Conservation (phyloP, 1,140 invertebrate genomes). For the Drosophila cardini region DNA sequence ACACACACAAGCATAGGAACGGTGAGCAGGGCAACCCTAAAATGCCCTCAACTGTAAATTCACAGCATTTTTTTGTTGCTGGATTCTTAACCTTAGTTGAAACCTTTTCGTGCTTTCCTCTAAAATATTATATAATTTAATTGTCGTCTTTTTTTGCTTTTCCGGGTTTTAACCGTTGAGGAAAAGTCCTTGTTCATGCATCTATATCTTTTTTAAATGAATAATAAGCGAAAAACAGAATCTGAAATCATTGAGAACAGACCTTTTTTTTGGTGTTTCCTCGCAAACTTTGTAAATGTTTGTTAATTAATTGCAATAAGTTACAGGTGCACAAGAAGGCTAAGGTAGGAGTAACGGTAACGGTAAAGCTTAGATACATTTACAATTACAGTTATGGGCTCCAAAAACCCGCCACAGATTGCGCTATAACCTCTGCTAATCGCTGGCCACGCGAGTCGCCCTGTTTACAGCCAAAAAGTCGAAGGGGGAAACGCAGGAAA, state of each 20-base stretch:
- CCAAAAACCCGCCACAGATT: neutral
- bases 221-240: slow-evolving; percentile 31
- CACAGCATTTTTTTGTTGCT: slow-evolving; percentile 27
- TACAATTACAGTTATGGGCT: neutral
- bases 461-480: slow-evolving; percentile 50
- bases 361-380: too few species aligned
- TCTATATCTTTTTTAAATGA: slow-evolving; percentile 43
- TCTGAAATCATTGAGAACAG: slow-evolving; percentile 41
- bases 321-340: slow-evolving; percentile 17
- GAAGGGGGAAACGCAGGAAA: neutral
- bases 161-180: neutral
- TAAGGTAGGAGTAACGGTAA: neutral
- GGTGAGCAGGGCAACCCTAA: slow-evolving; percentile 43
- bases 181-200: neutral
- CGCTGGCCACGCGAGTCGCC: slow-evolving; percentile 24
- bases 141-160: slow-evolving; percentile 30
- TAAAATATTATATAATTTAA: slow-evolving; percentile 56
- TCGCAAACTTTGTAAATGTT: slow-evolving; percentile 45
- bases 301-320: slow-evolving; percentile 62
- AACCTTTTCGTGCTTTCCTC: slow-evolving; percentile 37
- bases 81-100: slow-evolving; percentile 19
- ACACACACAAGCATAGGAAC: neutral
- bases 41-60: slow-evolving; percentile 62
- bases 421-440: slow-evolving; percentile 25
- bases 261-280: neutral